Evolutionary conservation across 2,113 vertebrate genomes (phyloP).

Genomic region (Actenoides lindsayi): DNA sequence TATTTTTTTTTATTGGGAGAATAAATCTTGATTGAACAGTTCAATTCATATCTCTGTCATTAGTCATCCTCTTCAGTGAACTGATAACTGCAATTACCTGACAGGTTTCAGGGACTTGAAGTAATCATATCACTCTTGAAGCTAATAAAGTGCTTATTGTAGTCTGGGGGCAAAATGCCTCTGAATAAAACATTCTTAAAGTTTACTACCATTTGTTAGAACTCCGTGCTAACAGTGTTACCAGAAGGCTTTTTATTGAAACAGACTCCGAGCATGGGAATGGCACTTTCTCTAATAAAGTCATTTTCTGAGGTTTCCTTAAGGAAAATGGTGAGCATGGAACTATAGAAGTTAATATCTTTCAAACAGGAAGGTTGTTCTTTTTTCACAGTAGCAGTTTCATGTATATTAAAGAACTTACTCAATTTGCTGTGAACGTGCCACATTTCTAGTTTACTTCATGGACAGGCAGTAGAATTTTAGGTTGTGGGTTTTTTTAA

Average conservation of each 20-base stretch:
- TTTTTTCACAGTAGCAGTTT: not conserved
- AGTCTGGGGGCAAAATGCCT: slow-evolving; percentile 18
- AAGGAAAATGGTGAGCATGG: not conserved
- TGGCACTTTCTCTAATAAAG: not conserved
- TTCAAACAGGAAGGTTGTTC: not conserved
- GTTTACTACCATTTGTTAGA: not conserved
- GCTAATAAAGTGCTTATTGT: slow-evolving; percentile 32
- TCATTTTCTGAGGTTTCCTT: not conserved
- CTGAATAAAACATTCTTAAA: slow-evolving; percentile 20
- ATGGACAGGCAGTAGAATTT: not conserved
- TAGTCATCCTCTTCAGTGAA: not conserved
- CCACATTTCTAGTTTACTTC: not conserved
- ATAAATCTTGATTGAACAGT: slow-evolving; percentile 31
- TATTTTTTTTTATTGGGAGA: slow-evolving; percentile 42
- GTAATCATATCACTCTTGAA: slow-evolving; percentile 6
- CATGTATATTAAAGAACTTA: not conserved
- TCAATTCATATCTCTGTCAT: slow-evolving; percentile 12
- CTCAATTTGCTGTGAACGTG: not conserved
- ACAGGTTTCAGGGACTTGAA: not conserved
- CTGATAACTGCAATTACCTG: slow-evolving; percentile 3
- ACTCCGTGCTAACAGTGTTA: not conserved
- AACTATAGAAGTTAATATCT: not conserved
- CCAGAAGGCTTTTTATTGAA: not conserved
- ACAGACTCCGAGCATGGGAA: not conserved
- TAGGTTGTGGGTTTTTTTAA: no score